A percentile compares a stretch with the other conserved stretches of the same genome.
phyloP scores from a whole-genome alignment of 2,113 vertebrate species.

The Sciurus niger region DNA sequence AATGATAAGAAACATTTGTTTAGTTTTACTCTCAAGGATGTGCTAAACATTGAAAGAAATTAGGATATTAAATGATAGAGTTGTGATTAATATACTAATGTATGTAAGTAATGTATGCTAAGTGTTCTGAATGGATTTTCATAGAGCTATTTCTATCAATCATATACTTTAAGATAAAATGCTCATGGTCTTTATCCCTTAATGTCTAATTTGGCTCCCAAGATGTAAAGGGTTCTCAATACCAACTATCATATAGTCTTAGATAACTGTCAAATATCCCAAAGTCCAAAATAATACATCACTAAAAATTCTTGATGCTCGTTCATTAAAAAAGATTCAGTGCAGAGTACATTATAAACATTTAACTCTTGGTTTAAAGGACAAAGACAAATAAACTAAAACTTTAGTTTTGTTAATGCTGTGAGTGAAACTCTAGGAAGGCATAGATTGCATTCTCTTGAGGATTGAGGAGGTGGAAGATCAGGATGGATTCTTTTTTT shows the following conservation, averaged over 20 bases:
- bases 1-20: neutral
- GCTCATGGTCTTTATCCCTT: neutral
- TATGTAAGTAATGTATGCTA: neutral
- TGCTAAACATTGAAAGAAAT: neutral
- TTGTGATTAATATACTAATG: neutral
- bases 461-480: neutral
- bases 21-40: neutral
- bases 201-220: neutral
- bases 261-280: neutral
- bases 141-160: neutral
- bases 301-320: neutral
- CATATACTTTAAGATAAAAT: neutral
- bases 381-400: neutral
- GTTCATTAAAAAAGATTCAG: neutral
- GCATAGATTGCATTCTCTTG: neutral
- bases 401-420: neutral
- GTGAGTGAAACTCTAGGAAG: neutral
- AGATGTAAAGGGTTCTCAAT: fast-evolving
- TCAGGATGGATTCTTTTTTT: neutral
- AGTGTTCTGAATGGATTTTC: neutral
- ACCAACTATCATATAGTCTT: neutral
- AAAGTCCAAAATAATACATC: neutral
- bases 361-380: neutral
- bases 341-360: neutral
- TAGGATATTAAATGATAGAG: constrained; percentile 30